Evolutionary conservation across 2,113 vertebrate species (phyloP), one percentile per base, ranked within the genome.

Genomic region (Sinocyclocheilus anophthalmus): DNA sequence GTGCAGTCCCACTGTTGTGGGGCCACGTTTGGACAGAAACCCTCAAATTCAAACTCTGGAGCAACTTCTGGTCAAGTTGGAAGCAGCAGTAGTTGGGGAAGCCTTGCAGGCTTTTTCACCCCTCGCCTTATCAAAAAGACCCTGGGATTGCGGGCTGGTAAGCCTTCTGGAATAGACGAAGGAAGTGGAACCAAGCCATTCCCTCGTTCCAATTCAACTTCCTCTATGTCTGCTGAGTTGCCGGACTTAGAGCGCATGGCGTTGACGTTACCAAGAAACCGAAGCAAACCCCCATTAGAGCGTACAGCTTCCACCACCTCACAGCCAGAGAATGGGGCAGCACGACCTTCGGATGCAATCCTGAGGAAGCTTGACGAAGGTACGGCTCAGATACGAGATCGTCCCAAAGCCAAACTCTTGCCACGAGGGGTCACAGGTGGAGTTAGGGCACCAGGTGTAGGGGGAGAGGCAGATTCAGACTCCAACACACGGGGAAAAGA

Each of bases 41-140:
- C 94, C 87, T 95, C 97, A 39, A 89, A 86, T 0, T 94, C 95
- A 0, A 87, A 83, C 79, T 77, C 93, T 2, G 95, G 95, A 65
- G 93, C 93, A 24, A 90, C 95, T 33, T 90, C 92, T 4, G 91
- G 93, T 24, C 96, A 96, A 89, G 94, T 92, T 0, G 89, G 96
- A 2, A 92, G 95, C 77, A 91, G 95, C 18, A 95, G 97, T 18
- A 96, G 97, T 88, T 99, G 98, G 98, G 95, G 96, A 5, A 97
- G 97, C 81, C 92, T 99, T 88, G 97, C 98, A 3, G 98, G 98
- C 75, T 99, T 99, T 94, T 99, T 99, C 86, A 99, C 98, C 1
- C 98, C 98, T 4, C 96, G 98, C 79, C 96, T 99, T 90, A 99
- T 99, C 92, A 99, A 99, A 95, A 99, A 97, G 95, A 99, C 98